Evolutionary conservation across 1,140 invertebrate species (phyloP), one percentile per base, ranked within the genome.

Genomic region (Thereuonema tuberculata): DNA sequence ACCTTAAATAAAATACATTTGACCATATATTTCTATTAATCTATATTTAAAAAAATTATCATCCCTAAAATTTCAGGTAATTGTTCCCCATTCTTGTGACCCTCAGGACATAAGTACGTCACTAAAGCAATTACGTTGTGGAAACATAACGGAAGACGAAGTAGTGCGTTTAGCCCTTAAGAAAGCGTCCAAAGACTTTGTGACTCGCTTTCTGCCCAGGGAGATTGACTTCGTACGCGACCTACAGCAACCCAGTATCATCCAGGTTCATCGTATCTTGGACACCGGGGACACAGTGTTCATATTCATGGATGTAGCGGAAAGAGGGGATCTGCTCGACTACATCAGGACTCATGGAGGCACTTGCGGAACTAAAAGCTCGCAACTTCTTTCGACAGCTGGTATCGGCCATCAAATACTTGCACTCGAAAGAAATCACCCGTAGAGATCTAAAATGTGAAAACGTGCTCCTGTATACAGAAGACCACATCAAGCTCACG

Each of bases 401-500:
- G n/a, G 67, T 77, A 1, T 68, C 71, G 1, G 82, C 81, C 1
- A 68, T 85, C 1, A 65, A 76, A 50, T 84, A 85, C 67, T 72
- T 84, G 5, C 82, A 84, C 66, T 65, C 69, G 9, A 60, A 73
- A 43, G 73, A 81, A 52, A 78, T 85, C 31, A 76, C 79, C 12
- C 84, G 85, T 68, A 68, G 84, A 61, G 84, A 85, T 69, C 67
- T 85, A 20, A 85, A 85, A 70, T 85, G 84, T 66, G 84, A 85
- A 68, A 85, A 85, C 69, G 70, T 85, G 9, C 69, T 85, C 14
- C 66, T 85, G 15, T 76, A 77, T 58, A 67, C 65, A 1, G 66
- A 72, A 29, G 75, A 78, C 62, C 72, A 73, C 58, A 65, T 83
- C 2, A 82, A 82, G 67, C 65, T 83, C 17, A 76, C 76, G n/a